A percentile compares a stretch with the other conserved stretches of the same genome.
Evolutionary conservation across 1,140 invertebrate genomes (phyloP).

Genomic region (Ephestia elutella): DNA sequence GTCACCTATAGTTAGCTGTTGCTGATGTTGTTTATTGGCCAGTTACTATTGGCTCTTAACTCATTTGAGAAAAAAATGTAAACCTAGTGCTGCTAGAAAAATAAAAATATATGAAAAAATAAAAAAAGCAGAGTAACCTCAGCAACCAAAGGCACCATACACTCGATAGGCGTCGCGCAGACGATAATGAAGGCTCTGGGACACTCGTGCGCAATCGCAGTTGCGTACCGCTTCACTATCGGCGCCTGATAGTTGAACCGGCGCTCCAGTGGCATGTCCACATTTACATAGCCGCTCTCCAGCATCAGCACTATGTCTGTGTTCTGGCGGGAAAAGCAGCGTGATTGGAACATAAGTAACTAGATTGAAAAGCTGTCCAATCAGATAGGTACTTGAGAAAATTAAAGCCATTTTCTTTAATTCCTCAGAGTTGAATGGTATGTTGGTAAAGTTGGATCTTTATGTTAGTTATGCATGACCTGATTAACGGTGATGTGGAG

Average conservation of each 20-base stretch:
- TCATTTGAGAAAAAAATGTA: no score
- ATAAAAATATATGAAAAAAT: neutral
- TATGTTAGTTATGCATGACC: no score
- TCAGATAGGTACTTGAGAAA: no score
- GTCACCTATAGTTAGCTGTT: no score
- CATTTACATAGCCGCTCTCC: slow-evolving; percentile 38
- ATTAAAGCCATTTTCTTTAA: no score
- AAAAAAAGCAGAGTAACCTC: slow-evolving; percentile 32
- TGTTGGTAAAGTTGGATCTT: no score
- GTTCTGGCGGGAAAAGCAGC: slow-evolving; percentile 32
- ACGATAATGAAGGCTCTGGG: slow-evolving; percentile 58
- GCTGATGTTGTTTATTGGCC: no score
- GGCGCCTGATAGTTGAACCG: slow-evolving; percentile 52
- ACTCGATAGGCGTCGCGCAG: slow-evolving; percentile 55
- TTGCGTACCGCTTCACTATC: slow-evolving; percentile 51
- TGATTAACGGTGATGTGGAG: no score
- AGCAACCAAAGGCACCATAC: slow-evolving; percentile 62
- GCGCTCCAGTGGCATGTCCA: slow-evolving; percentile 40
- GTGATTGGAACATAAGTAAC: no score
- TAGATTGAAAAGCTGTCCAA: neutral
- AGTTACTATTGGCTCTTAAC: no score
- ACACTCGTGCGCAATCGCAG: slow-evolving; percentile 55
- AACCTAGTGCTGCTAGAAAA: no score
- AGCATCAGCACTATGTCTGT: slow-evolving; percentile 60
- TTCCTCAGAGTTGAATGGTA: no score